These are phyloP conservation scores for Venustoraphidia nigricollis DNA, from an alignment of 2,888 invertebrate genomes.

Conservation along the genomic window DNA sequence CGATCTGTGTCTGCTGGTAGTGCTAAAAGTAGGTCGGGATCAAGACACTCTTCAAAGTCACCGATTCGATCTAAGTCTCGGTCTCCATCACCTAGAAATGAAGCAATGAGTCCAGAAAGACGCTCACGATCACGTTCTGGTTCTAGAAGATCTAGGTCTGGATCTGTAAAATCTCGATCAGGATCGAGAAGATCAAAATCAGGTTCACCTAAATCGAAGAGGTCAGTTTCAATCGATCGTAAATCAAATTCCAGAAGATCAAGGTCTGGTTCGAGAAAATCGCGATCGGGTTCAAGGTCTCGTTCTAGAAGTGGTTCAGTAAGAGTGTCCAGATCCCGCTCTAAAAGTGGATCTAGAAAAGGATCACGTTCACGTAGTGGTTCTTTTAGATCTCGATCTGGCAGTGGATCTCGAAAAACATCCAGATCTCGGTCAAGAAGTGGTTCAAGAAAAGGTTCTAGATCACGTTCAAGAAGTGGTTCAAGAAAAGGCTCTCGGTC, in stretches of 20 bases:
- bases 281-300: conserved; percentile 17
- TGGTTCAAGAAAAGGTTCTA: conserved; percentile 20
- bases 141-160: conserved; percentile 14
- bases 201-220: conserved; percentile 12
- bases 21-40: conserved; percentile 13
- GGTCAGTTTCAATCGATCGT: conserved; percentile 12
- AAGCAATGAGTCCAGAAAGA: conserved; percentile 10
- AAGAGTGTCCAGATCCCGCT: conserved; percentile 11
- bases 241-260: conserved; percentile 15
- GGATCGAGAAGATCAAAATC: conserved; percentile 20
- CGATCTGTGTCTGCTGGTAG: conserved; percentile 18
- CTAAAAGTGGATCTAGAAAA: conserved; percentile 16
- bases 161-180: conserved; percentile 15
- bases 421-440: conserved; percentile 21
- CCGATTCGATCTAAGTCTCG: conserved; percentile 12
- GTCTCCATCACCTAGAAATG: conserved; percentile 3
- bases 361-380: conserved; percentile 18
- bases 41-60: conserved; percentile 15
- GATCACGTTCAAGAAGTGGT: conserved; percentile 10
- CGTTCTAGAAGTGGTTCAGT: conserved; percentile 14
- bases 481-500: conserved; percentile 13
- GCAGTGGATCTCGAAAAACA: neutral
- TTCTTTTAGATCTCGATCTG: conserved; percentile 19
- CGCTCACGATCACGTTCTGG: conserved; percentile 21
- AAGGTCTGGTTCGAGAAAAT: conserved; percentile 14